Evolutionary conservation across 2,888 invertebrate genomes (phyloP).

Genomic region (Altica lythri): DNA sequence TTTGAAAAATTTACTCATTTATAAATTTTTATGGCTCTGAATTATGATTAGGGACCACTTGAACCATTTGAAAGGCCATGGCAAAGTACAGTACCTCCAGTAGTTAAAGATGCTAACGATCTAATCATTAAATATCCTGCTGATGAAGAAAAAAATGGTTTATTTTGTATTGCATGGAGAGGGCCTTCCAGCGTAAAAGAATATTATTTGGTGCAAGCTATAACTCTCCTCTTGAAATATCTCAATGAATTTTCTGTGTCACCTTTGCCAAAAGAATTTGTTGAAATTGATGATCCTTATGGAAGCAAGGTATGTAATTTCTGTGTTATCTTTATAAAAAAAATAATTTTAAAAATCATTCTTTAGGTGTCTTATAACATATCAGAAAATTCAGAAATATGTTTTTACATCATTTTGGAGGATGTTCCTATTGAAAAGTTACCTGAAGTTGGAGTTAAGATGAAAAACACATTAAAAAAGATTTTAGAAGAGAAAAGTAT

Average conservation of each 20-base stretch:
- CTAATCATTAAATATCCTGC: slow-evolving; percentile 73
- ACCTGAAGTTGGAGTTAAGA: slow-evolving; percentile 63
- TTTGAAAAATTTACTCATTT: slow-evolving; percentile 2
- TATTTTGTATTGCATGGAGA: slow-evolving; percentile 78
- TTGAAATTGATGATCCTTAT: slow-evolving; percentile 79
- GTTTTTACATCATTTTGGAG: slow-evolving; percentile 72
- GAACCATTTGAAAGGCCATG: slow-evolving; percentile 74
- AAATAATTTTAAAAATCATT: slow-evolving; percentile 2
- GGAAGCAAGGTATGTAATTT: slow-evolving; percentile 69
- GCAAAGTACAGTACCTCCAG: slow-evolving; percentile 72
- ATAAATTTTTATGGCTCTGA: neutral
- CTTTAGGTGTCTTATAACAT: slow-evolving; percentile 70
- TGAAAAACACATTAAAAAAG: slow-evolving; percentile 59
- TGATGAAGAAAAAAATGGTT: slow-evolving; percentile 82
- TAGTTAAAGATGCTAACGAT: slow-evolving; percentile 61
- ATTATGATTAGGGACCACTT: slow-evolving; percentile 55
- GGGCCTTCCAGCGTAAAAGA: slow-evolving; percentile 71
- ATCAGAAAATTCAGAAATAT: slow-evolving; percentile 73
- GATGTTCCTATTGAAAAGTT: slow-evolving; percentile 76
- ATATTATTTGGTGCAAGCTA: slow-evolving; percentile 65
- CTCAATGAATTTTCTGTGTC: slow-evolving; percentile 86
- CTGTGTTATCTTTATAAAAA: slow-evolving; percentile 9
- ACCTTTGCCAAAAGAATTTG: slow-evolving; percentile 81
- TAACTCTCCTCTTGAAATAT: slow-evolving; percentile 76
- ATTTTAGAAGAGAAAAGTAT: slow-evolving; percentile 62